Evolutionary conservation across 2,888 invertebrate genomes (phyloP).

Genomic region (Zaprionus lineosus): DNA sequence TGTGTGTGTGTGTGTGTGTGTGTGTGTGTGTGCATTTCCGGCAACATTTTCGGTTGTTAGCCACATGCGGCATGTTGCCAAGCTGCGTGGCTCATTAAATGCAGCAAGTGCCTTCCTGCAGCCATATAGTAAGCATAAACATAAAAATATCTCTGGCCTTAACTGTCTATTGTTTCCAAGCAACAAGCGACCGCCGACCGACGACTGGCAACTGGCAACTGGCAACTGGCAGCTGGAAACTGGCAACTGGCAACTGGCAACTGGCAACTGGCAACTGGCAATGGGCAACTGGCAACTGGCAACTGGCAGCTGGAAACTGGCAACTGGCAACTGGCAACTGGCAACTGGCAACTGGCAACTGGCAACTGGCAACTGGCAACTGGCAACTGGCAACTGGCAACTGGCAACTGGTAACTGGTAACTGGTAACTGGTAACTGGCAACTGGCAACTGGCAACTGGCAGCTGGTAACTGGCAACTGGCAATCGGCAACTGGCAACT

Average conservation of each 20-base stretch:
- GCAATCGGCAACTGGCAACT: no score
- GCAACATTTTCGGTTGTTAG: constrained; percentile 18
- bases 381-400: background rate
- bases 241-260: constrained; percentile 16
- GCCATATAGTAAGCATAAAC: constrained; percentile 59
- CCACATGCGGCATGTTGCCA: constrained; percentile 6
- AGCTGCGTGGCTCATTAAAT: constrained; percentile 56
- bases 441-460: constrained; percentile 35
- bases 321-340: background rate
- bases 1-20: constrained; percentile 17
- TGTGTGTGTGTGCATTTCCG: constrained; percentile 43
- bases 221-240: constrained; percentile 14
- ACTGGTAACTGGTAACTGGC: constrained; percentile 8
- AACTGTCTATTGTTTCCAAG: constrained; percentile 71
- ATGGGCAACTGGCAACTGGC: no score
- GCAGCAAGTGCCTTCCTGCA: constrained; percentile 57
- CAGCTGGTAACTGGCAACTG: no score
- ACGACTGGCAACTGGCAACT: constrained; percentile 8
- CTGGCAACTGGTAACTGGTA: background rate
- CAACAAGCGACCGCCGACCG: constrained; percentile 25
- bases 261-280: constrained; percentile 37
- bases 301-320: no score
- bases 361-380: background rate
- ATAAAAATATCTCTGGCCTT: constrained; percentile 52
- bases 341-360: background rate